These are phyloP conservation scores for Xenops minutus DNA, from an alignment of 2,797 vertebrate species.

Conservation along the genomic window DNA sequence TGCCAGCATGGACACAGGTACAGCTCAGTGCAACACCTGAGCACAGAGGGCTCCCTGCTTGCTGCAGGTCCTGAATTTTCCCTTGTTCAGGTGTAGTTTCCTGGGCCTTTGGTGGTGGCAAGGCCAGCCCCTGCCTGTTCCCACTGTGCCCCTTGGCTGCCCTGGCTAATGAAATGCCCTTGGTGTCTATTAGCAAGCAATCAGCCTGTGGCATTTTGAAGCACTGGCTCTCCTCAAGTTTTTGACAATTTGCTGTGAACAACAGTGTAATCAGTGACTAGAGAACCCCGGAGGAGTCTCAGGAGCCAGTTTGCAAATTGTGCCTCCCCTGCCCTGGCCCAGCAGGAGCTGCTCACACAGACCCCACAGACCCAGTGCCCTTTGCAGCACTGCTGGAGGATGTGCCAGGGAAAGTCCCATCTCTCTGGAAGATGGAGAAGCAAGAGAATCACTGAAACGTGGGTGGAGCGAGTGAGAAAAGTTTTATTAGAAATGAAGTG, in stretches of 20 bases:
- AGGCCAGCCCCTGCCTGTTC: too few relatives aligned
- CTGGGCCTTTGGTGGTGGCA: too few relatives aligned
- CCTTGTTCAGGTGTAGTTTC: too few relatives aligned
- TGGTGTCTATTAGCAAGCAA: too few relatives aligned
- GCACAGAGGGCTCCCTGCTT: too few relatives aligned
- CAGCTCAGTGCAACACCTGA: too few relatives aligned
- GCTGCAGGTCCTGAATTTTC: too few relatives aligned
- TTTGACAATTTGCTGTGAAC: not conserved
- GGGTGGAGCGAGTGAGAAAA: not conserved
- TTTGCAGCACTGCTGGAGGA: not conserved
- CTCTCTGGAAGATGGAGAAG: not conserved
- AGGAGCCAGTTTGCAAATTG: not conserved
- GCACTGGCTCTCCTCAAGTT: too few relatives aligned
- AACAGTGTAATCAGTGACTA: not conserved
- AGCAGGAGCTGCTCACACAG: fast-evolving
- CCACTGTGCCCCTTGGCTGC: too few relatives aligned
- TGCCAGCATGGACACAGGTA: too few relatives aligned
- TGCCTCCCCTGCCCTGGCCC: not conserved
- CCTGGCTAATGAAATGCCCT: too few relatives aligned
- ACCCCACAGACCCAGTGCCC: fast-evolving
- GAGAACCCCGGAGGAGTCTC: not conserved
- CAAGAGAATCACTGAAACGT: not conserved
- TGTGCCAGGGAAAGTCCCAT: not conserved
- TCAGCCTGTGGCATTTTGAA: too few relatives aligned
- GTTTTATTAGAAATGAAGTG: not conserved